Evolutionary conservation across 2,888 invertebrate species (phyloP).

Genomic region (Drosophila buzzatii): DNA sequence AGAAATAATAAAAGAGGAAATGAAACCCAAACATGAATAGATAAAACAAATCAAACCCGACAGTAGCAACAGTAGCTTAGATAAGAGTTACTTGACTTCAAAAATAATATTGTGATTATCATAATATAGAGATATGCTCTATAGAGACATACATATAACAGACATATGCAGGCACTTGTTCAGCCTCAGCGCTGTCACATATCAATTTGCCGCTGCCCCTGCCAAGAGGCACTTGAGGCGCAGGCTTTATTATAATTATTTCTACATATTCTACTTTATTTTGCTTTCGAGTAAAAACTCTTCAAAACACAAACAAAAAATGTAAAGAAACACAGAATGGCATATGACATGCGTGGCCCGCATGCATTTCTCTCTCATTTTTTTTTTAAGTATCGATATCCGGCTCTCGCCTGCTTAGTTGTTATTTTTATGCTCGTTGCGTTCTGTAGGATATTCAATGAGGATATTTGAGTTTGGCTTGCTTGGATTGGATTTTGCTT

Average conservation of each 20-base stretch:
- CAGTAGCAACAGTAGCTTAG: background rate
- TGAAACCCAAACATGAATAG: background rate
- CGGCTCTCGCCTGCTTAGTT: slow-evolving; percentile 49
- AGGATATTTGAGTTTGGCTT: slow-evolving; percentile 14
- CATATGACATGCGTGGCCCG: slow-evolving; percentile 31
- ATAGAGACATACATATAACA: background rate
- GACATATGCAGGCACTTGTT: slow-evolving; percentile 9
- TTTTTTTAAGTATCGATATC: slow-evolving; percentile 69
- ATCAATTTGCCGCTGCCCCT: slow-evolving; percentile 64
- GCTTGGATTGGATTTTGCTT: slow-evolving; percentile 2
- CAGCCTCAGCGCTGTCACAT: slow-evolving; percentile 38
- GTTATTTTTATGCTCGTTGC: slow-evolving; percentile 35
- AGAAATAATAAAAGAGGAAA: background rate
- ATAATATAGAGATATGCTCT: background rate
- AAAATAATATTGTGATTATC: too few species aligned
- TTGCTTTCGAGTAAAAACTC: slow-evolving; percentile 21
- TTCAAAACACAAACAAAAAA: slow-evolving; percentile 16
- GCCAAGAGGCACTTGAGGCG: slow-evolving; percentile 45
- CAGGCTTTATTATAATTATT: slow-evolving; percentile 47
- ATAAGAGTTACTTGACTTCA: background rate
- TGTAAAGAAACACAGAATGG: slow-evolving; percentile 2
- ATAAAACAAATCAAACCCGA: background rate
- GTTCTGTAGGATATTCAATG: slow-evolving; percentile 31
- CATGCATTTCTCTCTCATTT: slow-evolving; percentile 30
- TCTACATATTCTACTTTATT: slow-evolving; percentile 43